Evolutionary conservation across 1,140 invertebrate genomes (phyloP).

Genomic region (Cydia splendana): DNA sequence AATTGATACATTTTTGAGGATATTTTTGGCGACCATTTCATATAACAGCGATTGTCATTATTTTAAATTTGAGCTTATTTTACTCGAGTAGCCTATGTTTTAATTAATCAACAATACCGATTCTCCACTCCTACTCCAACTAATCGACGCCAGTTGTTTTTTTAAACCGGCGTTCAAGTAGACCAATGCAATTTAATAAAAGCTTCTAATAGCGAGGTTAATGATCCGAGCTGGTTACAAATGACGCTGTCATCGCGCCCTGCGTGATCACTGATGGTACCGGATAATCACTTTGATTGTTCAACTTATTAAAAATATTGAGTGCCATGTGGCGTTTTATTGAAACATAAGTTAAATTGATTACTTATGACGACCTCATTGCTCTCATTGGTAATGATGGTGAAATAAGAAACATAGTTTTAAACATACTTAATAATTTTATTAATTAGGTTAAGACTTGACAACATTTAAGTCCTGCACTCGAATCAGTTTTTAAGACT

Average conservation of each 20-base stretch:
- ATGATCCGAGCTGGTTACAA: conserved; percentile 64
- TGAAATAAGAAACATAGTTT: too few relatives aligned
- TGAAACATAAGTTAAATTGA: not conserved
- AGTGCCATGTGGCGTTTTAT: not conserved
- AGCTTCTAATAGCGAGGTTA: conserved; percentile 48
- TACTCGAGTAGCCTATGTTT: not conserved
- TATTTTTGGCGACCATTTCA: too few relatives aligned
- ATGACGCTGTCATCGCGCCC: conserved; percentile 67
- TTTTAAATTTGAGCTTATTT: not conserved
- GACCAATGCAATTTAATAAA: conserved; percentile 55
- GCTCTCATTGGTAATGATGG: too few relatives aligned
- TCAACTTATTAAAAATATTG: not conserved
- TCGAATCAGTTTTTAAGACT: too few relatives aligned
- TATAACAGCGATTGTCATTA: not conserved
- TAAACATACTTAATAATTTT: too few relatives aligned
- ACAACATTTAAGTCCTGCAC: too few relatives aligned
- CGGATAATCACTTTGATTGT: conserved; percentile 55
- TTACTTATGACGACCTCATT: not conserved
- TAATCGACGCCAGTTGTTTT: conserved; percentile 7
- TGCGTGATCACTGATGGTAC: conserved; percentile 47
- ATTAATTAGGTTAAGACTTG: too few relatives aligned
- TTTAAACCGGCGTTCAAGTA: conserved; percentile 1
- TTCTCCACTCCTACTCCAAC: not conserved
- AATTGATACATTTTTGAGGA: too few relatives aligned
- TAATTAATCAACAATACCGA: not conserved